Conservation (phyloP, 2,888 invertebrate genomes). For the Lampropteryx suffumata region DNA sequence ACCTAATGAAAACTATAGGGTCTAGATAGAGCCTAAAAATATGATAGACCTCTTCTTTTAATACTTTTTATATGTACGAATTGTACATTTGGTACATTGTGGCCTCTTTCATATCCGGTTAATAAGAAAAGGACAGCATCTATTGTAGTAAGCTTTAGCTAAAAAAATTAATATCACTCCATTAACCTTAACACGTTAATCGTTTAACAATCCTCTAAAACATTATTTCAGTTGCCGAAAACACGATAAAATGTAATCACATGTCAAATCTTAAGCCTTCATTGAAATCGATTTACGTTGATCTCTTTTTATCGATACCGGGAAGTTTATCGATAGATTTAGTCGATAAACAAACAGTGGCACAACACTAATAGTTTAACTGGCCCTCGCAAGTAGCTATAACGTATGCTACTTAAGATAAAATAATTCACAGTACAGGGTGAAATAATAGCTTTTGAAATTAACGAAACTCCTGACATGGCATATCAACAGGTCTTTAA, state of each 20-base stretch:
- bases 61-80: too few relatives aligned
- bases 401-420: conserved; percentile 57
- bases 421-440: conserved; percentile 67
- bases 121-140: too few relatives aligned
- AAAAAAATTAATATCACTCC: too few relatives aligned
- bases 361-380: conserved; percentile 57
- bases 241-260: conserved; percentile 47
- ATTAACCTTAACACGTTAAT: background rate
- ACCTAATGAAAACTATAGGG: too few relatives aligned
- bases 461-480: too few relatives aligned
- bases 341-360: conserved; percentile 52
- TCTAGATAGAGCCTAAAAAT: too few relatives aligned
- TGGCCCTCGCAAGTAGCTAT: conserved; percentile 39
- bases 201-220: too few relatives aligned
- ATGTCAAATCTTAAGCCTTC: conserved; percentile 38
- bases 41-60: too few relatives aligned
- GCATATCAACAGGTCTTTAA: too few relatives aligned
- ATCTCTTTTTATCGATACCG: conserved; percentile 40
- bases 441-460: conserved; percentile 17
- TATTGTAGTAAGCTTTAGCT: too few relatives aligned
- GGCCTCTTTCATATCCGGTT: too few relatives aligned
- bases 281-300: conserved; percentile 41
- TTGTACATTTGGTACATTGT: too few relatives aligned
- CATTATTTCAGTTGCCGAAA: conserved; percentile 20
- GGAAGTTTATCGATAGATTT: conserved; percentile 37